Conservation (phyloP, 2,113 vertebrate species). For the Centropristis striata region DNA sequence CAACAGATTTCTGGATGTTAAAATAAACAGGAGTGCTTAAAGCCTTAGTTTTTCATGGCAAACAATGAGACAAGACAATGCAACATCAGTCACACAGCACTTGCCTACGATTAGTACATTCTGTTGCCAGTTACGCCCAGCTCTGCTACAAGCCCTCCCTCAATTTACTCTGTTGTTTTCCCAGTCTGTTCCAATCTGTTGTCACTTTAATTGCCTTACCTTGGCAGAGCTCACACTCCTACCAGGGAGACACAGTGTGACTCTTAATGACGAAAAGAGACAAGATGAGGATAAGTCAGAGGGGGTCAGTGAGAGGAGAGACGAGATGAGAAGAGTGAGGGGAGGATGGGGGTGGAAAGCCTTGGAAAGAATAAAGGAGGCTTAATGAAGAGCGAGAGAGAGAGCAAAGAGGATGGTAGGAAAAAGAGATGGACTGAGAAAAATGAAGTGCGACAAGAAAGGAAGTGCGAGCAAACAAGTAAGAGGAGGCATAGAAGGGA, state of each 20-base stretch:
- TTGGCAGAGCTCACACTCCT: constrained; percentile 68
- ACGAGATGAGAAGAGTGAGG: constrained; percentile 23
- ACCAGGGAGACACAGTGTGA: constrained; percentile 66
- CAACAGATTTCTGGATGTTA: not conserved
- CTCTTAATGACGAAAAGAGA: constrained; percentile 72
- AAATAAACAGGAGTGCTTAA: constrained; percentile 1
- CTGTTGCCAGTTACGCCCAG: constrained; percentile 46
- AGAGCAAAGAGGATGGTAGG: constrained; percentile 6
- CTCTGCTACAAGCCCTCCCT: constrained; percentile 46
- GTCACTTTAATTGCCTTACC: constrained; percentile 78
- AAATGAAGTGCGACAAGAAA: constrained; percentile 14
- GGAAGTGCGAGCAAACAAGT: constrained; percentile 4
- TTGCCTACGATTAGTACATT: constrained; percentile 52
- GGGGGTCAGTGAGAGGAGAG: constrained; percentile 54
- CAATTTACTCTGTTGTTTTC: constrained; percentile 68
- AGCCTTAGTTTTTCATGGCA: constrained; percentile 24
- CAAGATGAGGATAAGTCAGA: constrained; percentile 52
- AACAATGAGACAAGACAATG: constrained; percentile 22
- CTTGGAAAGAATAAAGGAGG: constrained; percentile 29
- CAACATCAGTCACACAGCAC: constrained; percentile 38
- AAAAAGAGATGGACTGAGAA: not conserved
- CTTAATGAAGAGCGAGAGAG: constrained; percentile 37
- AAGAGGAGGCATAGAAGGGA: constrained; percentile 11
- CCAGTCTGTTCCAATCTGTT: constrained; percentile 75
- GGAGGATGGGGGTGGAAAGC: constrained; percentile 8